phyloP scores from a whole-genome alignment of 2,888 invertebrate species.

The Augiades crinisus region DNA sequence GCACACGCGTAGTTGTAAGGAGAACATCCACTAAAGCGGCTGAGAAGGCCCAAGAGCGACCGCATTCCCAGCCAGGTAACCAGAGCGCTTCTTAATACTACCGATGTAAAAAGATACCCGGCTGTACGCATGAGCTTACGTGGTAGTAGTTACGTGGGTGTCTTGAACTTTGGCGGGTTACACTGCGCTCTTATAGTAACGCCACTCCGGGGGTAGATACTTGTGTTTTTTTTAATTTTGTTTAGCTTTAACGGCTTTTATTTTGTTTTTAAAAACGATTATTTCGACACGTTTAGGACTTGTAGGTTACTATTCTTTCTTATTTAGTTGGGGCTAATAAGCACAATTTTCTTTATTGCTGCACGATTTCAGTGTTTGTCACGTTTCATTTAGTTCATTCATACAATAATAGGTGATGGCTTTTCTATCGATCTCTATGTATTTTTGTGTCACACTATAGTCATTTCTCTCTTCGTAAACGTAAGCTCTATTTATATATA shows the following conservation, averaged over 20 bases:
- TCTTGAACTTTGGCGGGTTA: slow-evolving; percentile 57
- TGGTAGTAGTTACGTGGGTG: slow-evolving; percentile 58
- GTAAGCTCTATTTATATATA: not conserved
- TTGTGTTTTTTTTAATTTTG: slow-evolving; percentile 42
- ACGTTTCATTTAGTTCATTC: slow-evolving; percentile 46
- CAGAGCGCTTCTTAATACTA: slow-evolving; percentile 67
- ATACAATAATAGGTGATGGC: slow-evolving; percentile 54
- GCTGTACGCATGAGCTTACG: slow-evolving; percentile 69
- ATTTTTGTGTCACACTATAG: slow-evolving; percentile 1
- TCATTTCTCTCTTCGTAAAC: not conserved
- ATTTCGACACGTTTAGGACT: slow-evolving; percentile 13
- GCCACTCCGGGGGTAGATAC: slow-evolving; percentile 41
- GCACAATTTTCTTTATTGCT: slow-evolving; percentile 60
- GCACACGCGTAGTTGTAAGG: slow-evolving; percentile 81
- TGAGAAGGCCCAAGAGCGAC: slow-evolving; percentile 81
- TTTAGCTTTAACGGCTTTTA: slow-evolving; percentile 38
- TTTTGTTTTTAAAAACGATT: slow-evolving; percentile 34
- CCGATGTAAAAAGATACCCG: slow-evolving; percentile 59
- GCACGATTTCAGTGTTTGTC: slow-evolving; percentile 61
- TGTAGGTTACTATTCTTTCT: slow-evolving; percentile 30
- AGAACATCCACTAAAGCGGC: slow-evolving; percentile 82
- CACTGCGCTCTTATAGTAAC: slow-evolving; percentile 59
- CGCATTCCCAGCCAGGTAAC: slow-evolving; percentile 82
- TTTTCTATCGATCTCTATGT: slow-evolving; percentile 32
- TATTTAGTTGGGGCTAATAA: slow-evolving; percentile 51